Evolutionary conservation across 1,140 invertebrate species (phyloP), one percentile per base, ranked within the genome.

Genomic region (Ephestia elutella): DNA sequence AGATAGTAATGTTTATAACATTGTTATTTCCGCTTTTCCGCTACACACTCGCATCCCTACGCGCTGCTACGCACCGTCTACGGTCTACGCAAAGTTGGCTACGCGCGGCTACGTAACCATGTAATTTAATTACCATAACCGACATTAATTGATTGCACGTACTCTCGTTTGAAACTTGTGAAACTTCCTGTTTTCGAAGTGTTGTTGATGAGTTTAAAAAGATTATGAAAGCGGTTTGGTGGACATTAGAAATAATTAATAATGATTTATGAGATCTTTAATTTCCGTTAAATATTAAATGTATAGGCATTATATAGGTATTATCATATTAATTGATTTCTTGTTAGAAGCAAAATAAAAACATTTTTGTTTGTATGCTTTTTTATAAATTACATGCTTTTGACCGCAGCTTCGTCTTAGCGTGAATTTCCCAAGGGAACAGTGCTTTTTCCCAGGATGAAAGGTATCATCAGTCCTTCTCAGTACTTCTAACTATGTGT

Each of bases 81-180:
- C 38, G 38, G 15, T 44, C 38, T 44, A 44, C 38, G 15, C 38
- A 44, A 44, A 44, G n/a, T n/a, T 15, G n/a, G 38, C 38, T 32
- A 44, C 38, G 38, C 15, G 21, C 21, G 21, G 32, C 32, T 35
- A 44, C 38, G 38, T 44, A 44, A 44, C 38, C 38, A 17, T 44
- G n/a, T 44, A 44, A 44, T 44, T 44, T 44, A 44, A 44, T 44
- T 48, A 49, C 30, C 32, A 50, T 57, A 56, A 49, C 56, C 15
- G 28, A 57, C 48, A 25, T 49, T 32, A 57, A 57, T 58, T 58
- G 49, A 58, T 58, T 51, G 21, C 20, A 13, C 15, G 15, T 25
- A 50, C 21, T 53, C 50, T 53, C 50, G 21, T 25, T 53, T 18
- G 19, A 53, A 25, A 53, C 50, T 53, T 53, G 50, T 15, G 13